Conservation (phyloP, 2,797 vertebrate genomes). For the Sebastes ruberrimus region DNA sequence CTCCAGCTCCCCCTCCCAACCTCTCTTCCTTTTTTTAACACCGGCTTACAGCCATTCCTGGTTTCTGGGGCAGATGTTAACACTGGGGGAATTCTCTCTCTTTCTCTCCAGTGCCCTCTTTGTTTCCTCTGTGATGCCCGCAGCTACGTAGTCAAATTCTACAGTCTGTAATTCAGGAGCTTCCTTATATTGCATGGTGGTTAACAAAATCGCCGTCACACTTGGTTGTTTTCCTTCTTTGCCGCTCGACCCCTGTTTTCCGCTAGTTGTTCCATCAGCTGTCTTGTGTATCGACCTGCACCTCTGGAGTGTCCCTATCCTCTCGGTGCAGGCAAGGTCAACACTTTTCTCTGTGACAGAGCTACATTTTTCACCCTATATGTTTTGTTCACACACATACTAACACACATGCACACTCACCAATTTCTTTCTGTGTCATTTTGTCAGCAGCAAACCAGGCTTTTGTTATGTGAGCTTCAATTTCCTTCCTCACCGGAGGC, state of each 20-base stretch:
- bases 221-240: constrained; percentile 26
- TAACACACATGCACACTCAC: background rate
- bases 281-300: constrained; percentile 29
- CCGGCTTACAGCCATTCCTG: constrained; percentile 61
- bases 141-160: constrained; percentile 14
- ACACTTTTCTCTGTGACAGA: constrained; percentile 8
- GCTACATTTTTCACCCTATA: background rate
- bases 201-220: background rate
- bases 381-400: background rate
- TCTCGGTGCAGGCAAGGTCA: constrained; percentile 27
- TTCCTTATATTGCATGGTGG: background rate
- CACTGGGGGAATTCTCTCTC: constrained; percentile 45
- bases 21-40: constrained; percentile 59
- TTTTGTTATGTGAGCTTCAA: background rate
- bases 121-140: constrained; percentile 39
- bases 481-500: background rate
- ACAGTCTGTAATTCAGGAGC: constrained; percentile 14
- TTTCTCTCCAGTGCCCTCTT: constrained; percentile 41
- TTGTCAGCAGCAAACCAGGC: background rate
- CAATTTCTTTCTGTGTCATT: background rate
- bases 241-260: constrained; percentile 23
- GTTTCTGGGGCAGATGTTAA: constrained; percentile 73
- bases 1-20: constrained; percentile 46
- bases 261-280: constrained; percentile 15
- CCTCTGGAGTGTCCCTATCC: constrained; percentile 26